Evolutionary conservation across 2,888 invertebrate genomes (phyloP).

Genomic region (Cephonodes hylas): DNA sequence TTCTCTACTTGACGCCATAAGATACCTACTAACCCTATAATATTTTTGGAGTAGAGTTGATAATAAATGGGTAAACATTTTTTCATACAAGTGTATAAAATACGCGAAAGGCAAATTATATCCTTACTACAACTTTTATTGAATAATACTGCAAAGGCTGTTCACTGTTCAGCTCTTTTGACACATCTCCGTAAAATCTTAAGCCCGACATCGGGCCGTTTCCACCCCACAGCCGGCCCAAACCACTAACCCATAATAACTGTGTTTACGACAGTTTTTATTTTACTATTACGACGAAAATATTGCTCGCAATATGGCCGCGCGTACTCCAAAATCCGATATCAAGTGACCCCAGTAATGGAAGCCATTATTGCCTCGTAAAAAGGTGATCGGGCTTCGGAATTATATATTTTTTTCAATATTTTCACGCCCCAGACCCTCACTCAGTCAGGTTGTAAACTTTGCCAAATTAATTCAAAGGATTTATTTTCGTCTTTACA

Average conservation of each 20-base stretch:
- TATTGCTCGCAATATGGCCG: conserved; percentile 49
- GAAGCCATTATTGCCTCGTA: conserved; percentile 58
- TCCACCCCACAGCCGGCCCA: neutral
- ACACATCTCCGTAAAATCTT: neutral
- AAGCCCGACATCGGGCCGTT: conserved; percentile 13
- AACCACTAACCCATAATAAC: conserved; percentile 5
- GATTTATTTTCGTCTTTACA: conserved; percentile 32
- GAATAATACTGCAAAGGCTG: neutral
- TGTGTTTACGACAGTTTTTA: conserved; percentile 60
- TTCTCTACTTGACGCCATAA: no score
- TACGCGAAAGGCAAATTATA: no score
- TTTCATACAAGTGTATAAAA: no score
- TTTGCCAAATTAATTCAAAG: conserved; percentile 46
- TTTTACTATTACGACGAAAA: conserved; percentile 68
- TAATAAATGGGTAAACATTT: no score
- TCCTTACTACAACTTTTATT: no score
- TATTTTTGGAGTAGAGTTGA: no score
- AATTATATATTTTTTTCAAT: conserved; percentile 44
- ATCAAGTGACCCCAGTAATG: conserved; percentile 62
- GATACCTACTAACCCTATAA: no score
- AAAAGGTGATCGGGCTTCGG: conserved; percentile 54
- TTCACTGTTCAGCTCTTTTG: neutral
- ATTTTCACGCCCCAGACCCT: conserved; percentile 20
- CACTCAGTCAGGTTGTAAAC: conserved; percentile 27
- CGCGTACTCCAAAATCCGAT: conserved; percentile 48